A percentile compares a stretch with the other conserved stretches of the same genome.
Evolutionary conservation across 2,797 vertebrate genomes (phyloP).

Genomic region (Acanthurus lineatus): DNA sequence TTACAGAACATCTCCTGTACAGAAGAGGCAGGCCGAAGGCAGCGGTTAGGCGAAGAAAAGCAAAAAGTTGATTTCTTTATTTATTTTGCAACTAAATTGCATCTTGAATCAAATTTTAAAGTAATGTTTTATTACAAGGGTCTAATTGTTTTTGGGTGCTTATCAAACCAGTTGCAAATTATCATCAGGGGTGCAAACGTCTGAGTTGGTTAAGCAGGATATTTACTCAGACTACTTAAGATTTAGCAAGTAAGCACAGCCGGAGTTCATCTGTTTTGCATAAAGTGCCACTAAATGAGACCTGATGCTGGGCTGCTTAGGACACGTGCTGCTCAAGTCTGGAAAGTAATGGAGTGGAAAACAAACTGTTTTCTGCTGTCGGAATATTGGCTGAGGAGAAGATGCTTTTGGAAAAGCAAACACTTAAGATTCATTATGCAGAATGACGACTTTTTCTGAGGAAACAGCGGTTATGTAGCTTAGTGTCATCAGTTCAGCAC

Average conservation of each 20-base stretch:
- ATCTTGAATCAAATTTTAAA: background rate
- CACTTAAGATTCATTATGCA: background rate
- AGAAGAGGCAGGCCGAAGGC: background rate
- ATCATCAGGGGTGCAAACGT: background rate
- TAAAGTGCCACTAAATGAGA: background rate
- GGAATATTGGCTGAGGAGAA: background rate
- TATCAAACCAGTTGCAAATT: background rate
- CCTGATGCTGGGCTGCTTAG: background rate
- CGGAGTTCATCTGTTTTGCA: background rate
- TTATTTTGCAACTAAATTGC: background rate
- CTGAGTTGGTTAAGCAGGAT: background rate
- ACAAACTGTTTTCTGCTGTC: background rate
- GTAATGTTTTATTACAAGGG: background rate
- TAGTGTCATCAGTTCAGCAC: background rate
- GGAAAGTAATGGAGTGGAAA: background rate
- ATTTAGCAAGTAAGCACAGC: background rate
- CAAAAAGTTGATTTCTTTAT: background rate
- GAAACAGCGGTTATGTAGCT: background rate
- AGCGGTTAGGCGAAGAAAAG: background rate
- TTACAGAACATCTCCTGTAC: constrained; percentile 97
- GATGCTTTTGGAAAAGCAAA: background rate
- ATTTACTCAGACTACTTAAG: background rate
- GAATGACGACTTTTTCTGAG: background rate
- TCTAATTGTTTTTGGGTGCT: background rate
- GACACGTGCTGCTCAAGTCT: background rate